Base-by-base conservation (phyloP, 1,140 invertebrate genomes). In the Cephus cinctus region DNA sequence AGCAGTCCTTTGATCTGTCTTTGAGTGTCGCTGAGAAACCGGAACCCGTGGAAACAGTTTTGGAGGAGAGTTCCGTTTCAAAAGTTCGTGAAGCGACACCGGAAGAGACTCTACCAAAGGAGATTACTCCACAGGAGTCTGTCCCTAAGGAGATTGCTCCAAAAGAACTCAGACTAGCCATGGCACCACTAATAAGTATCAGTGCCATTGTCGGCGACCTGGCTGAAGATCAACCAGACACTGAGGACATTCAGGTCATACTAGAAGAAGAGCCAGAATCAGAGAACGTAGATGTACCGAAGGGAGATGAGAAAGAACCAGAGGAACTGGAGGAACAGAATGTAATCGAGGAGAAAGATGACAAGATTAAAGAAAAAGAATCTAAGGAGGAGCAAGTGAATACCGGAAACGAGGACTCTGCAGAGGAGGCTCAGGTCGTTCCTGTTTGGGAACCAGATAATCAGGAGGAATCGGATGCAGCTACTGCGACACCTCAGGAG, bases 141-240 rank as follows among this genome's bases (percentile, higher is more conserved):
- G 54, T 66, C 3, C 47, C 48, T 20, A 67, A 66, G 23, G 67
- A 64, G 49, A 56, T 18, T 40, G 47, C 52, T 75, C 31, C 52
- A 63, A 15, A 68, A 73, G 52, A 63, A 70, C 31, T 63, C 59
- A 46, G 56, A 19, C 61, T 63, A 15, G 57, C 73, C 5, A 77
- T 77, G 36, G 78, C 85, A 4, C 85, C 85, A n/a, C 76, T 85
- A 22, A 87, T 87, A 54, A 86, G 84, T 69, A 85, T 87, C 20
- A 86, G 83, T 69, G 84, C 84, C 2, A 85, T 83, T 22, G 80
- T 81, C 8, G 85, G 85, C 43, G 83, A 86, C 35, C 59, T 80
- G 20, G 66, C 74, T 14, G 71, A 68, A 5, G 76, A 75, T 14
- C n/a, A n/a, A n/a, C n/a, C n/a, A n/a, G n/a, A n/a, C n/a, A n/a